Conservation (phyloP, 2,888 invertebrate species). For the Drosophila algonquin region DNA sequence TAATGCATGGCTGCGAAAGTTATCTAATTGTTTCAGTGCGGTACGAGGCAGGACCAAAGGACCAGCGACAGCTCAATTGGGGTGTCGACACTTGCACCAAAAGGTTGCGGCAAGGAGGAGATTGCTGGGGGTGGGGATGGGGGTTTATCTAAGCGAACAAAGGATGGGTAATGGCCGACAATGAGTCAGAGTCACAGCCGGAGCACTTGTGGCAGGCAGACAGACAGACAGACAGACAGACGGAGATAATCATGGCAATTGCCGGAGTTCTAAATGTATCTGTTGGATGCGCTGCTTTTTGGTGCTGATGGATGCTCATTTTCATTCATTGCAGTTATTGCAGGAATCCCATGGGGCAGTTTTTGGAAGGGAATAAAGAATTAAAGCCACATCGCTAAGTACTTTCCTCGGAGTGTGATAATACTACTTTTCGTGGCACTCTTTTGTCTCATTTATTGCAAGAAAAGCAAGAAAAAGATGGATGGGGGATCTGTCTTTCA, state of each 20-base stretch:
- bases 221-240: background rate
- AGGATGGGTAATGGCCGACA: slow-evolving; percentile 49
- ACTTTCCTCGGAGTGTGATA: background rate
- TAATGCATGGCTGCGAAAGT: slow-evolving; percentile 76
- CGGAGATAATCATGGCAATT: background rate
- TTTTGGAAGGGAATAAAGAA: background rate
- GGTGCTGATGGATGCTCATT: background rate
- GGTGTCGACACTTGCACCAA: slow-evolving; percentile 24
- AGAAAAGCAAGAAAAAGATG: background rate
- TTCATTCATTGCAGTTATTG: background rate
- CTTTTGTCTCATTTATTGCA: too few relatives aligned
- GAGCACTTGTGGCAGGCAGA: slow-evolving; percentile 1
- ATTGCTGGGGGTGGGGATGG: background rate
- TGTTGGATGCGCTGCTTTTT: background rate
- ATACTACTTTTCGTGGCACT: too few relatives aligned
- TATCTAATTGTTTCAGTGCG: slow-evolving; percentile 70
- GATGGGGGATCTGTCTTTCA: background rate
- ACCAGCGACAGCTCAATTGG: slow-evolving; percentile 42
- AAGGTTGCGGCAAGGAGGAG: background rate
- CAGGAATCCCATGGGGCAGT: too few relatives aligned
- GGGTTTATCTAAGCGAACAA: background rate
- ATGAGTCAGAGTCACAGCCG: slow-evolving; percentile 39
- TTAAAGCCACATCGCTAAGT: background rate
- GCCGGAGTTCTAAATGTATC: background rate
- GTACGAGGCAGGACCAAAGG: slow-evolving; percentile 10